These are phyloP conservation scores for Heliocidaris erythrogramma DNA, from an alignment of 35 echinoderm and acorn worm genomes.

Conservation along the genomic window DNA sequence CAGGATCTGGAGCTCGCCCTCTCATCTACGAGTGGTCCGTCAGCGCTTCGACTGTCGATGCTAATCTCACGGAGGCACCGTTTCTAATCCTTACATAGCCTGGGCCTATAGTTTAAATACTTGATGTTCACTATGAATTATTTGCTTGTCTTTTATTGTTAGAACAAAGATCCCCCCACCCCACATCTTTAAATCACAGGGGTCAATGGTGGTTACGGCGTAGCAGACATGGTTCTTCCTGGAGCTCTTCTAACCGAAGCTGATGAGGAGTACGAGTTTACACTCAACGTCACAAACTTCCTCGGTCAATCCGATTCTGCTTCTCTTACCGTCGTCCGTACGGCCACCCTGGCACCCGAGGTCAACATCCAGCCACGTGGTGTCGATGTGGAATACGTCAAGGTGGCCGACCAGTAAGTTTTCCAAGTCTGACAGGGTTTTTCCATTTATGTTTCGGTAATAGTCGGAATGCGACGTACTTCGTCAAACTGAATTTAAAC, in stretches of 20 bases:
- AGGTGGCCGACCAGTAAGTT: conserved; percentile 76
- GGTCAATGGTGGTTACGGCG: conserved; percentile 29
- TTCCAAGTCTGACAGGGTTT: neutral
- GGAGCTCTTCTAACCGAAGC: conserved; percentile 63
- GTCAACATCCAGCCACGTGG: conserved; percentile 71
- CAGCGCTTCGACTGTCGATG: conserved; percentile 59
- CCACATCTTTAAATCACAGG: neutral
- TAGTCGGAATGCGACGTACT: too few species aligned
- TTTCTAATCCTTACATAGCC: too few species aligned
- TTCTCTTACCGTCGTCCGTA: conserved; percentile 55
- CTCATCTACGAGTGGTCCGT: conserved; percentile 79
- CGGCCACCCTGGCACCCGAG: conserved; percentile 70
- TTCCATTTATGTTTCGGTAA: neutral
- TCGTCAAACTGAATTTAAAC: neutral
- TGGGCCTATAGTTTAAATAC: neutral
- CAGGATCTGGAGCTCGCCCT: conserved; percentile 74
- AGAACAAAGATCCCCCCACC: too few species aligned
- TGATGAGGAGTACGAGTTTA: conserved; percentile 72
- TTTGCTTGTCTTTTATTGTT: neutral
- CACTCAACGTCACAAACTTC: conserved; percentile 82
- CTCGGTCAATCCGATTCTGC: conserved; percentile 64
- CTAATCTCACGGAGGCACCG: neutral
- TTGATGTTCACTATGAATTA: neutral
- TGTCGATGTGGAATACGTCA: conserved; percentile 56
- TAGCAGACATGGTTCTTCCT: conserved; percentile 50